Evolutionary conservation across 2,888 invertebrate species (phyloP), one percentile per base, ranked within the genome.

Genomic region (Melinaea menophilus): DNA sequence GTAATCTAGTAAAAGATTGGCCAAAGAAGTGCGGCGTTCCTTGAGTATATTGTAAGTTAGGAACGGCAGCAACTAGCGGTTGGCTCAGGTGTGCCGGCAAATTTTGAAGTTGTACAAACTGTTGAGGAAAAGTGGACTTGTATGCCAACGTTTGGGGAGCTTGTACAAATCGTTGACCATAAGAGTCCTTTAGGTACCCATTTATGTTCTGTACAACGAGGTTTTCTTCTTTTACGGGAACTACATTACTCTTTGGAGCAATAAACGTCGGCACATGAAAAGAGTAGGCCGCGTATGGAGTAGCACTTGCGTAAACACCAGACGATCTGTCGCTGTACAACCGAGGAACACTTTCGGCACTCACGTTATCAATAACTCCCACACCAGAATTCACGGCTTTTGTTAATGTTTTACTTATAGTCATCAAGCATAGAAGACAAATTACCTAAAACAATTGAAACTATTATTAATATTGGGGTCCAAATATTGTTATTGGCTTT

Each of bases 1-100:
- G 80, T 11, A 81, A 68, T 55, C 79, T 77, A 67, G 80, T 84
- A 46, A 82, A 84, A n/a, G 80, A 74, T 35, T 81, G 81, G 37
- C 79, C 79, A 65, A 82, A 79, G 64, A 79, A 78, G 67, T 83
- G 84, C 2, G 83, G 80, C 3, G 79, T 72, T 1, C 77, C 66
- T 66, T 82, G 84, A 60, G 80, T 82, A 63, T 79, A 78, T 62
- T 84, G 82, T 67, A 75, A 78, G 63, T 70, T 74, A 0, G 84
- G 81, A 12, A 83, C 74, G 4, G 83, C 74, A 3, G 83, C 81
- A 2, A 82, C 77, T 47, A 90, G 67, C 2, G 90, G 88, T 72
- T 89, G 87, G 4, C 86, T 77, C 13, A 90, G 75, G 73, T 90
- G 90, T 55, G 84, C 78, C 5, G 90, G 90, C 56, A 90, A 68